Base-by-base conservation (phyloP, 35 echinoderm and acorn worm genomes). In the Apostichopus japonicus region DNA sequence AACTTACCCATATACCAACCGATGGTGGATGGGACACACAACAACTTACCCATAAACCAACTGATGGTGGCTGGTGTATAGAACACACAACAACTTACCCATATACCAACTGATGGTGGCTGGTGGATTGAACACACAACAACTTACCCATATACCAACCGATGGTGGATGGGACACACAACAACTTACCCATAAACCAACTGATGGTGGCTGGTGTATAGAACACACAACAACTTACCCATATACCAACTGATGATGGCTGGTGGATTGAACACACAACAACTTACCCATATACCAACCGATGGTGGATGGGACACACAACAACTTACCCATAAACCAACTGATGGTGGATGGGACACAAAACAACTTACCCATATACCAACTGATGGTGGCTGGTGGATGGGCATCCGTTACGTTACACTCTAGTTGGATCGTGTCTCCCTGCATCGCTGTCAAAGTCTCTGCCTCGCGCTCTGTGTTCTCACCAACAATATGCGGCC, bases 401-500 rank as follows among this genome's bases (percentile, higher is more conserved):
- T 98, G 92, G 23, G 94, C 93, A 72, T 95, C 94, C 0, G 96
- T 98, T 9, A 98, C 96, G 33, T 98, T 98, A 67, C 94, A 95
- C n/a, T 93, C 77, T 77, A 98, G 16, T 27, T 15, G 55, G 52
- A 98, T 90, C 0, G 77, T 83, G 62, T 89, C 76, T n/a, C 87
- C 90, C 10, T 94, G 80, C 55, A 76, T 79, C 0, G 87, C 80
- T 1, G 94, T 90, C 67, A 95, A 51, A 16, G 77, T 52, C 8
- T 92, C 24, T 16, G 96, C 92, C 22, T 95, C 89, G 1, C 79
- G 76, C 1, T 91, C 58, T 23, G 90, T 95, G 94, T 95, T 98
- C 59, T 98, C 96, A 21, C 96, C 96, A 51, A 92, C 77, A 33
- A 98, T 95, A 44, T 95, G 78, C 17, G 96, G 96, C 54, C 91